Percentiles rank a stretch among this genome's conserved stretches.
phyloP scores from a whole-genome alignment of 2,888 invertebrate species.

The Archips crataeganus region DNA sequence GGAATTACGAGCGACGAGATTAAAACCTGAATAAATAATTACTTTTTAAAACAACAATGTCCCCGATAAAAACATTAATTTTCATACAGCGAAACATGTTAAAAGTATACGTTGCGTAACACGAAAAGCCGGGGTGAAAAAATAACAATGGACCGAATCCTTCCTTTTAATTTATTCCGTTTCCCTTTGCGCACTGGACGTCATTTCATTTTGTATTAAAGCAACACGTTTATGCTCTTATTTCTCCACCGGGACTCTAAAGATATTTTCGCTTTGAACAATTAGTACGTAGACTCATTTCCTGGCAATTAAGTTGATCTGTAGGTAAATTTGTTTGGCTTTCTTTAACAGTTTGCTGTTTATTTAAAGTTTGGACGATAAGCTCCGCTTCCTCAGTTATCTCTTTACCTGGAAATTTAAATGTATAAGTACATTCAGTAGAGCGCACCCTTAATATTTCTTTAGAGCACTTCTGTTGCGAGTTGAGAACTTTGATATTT shows the following conservation, averaged over 20 bases:
- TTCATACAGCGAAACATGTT: constrained; percentile 55
- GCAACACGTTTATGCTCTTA: constrained; percentile 77
- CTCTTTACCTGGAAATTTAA: constrained; percentile 67
- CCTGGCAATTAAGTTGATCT: constrained; percentile 59
- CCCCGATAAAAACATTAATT: constrained; percentile 33
- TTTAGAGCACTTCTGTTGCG: constrained; percentile 50
- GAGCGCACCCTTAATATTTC: constrained; percentile 52
- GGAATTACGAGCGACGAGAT: not conserved
- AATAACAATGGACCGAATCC: constrained; percentile 70
- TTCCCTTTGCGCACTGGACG: constrained; percentile 67
- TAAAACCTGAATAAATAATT: constrained; percentile 4
- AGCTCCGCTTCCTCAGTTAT: constrained; percentile 58
- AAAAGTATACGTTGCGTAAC: constrained; percentile 59
- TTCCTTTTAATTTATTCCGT: constrained; percentile 77
- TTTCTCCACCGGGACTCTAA: constrained; percentile 57
- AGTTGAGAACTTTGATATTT: constrained; percentile 70
- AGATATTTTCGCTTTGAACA: constrained; percentile 61
- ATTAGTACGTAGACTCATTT: constrained; percentile 57
- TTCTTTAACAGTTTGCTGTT: constrained; percentile 69
- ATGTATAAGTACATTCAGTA: constrained; percentile 59
- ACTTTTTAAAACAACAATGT: not conserved
- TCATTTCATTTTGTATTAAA: constrained; percentile 73
- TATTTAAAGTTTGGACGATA: constrained; percentile 68
- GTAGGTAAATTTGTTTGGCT: constrained; percentile 63
- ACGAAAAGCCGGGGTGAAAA: constrained; percentile 62